Evolutionary conservation across 1,140 invertebrate genomes (phyloP).

Genomic region (Pachypeltis micranthus): DNA sequence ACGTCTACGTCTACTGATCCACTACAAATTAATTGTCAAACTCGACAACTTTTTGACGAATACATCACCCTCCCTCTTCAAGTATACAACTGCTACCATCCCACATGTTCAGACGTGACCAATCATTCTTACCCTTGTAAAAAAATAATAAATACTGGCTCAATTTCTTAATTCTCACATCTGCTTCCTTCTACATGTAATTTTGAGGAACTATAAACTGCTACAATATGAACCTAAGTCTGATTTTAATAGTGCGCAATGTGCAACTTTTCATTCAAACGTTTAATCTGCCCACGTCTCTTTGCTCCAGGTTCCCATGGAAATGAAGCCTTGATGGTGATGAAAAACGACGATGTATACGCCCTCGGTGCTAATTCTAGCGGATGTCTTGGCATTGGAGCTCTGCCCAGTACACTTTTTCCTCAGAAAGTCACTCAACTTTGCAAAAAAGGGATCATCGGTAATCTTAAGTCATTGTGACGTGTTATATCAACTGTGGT

Average conservation of each 20-base stretch:
- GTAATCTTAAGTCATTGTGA: conserved; percentile 24
- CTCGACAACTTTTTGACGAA: too few relatives aligned
- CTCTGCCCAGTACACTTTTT: conserved; percentile 42
- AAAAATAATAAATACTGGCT: too few relatives aligned
- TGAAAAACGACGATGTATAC: conserved; percentile 48
- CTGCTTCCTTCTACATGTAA: too few relatives aligned
- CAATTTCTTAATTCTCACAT: too few relatives aligned
- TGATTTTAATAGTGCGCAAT: neutral
- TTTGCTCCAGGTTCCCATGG: conserved; percentile 39
- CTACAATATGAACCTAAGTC: neutral
- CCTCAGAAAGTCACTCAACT: conserved; percentile 46
- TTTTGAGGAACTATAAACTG: too few relatives aligned
- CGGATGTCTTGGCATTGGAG: conserved; percentile 49
- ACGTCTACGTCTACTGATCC: too few relatives aligned
- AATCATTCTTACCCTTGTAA: too few relatives aligned
- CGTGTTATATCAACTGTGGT: too few relatives aligned
- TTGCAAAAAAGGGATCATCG: conserved; percentile 44
- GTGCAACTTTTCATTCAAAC: conserved; percentile 4
- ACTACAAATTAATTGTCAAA: too few relatives aligned
- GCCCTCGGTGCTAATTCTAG: conserved; percentile 47
- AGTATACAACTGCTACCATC: too few relatives aligned
- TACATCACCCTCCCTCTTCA: too few relatives aligned
- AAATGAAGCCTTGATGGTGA: conserved; percentile 52
- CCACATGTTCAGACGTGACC: too few relatives aligned
- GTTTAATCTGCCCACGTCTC: conserved; percentile 13